Conservation (phyloP, 2,797 vertebrate genomes). For the Sebastes matsubarae region DNA sequence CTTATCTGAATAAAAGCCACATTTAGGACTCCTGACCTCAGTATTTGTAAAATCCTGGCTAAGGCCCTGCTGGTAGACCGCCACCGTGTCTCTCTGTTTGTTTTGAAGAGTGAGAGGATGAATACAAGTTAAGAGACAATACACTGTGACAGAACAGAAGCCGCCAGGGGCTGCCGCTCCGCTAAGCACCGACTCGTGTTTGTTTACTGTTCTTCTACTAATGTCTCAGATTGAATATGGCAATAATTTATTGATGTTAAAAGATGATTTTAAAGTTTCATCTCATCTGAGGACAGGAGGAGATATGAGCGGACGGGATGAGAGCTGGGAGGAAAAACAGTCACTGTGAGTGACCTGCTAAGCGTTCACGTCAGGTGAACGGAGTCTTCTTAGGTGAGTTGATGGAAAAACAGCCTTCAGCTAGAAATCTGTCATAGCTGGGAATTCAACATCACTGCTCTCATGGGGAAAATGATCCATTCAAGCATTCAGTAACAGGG, state of each 20-base stretch:
- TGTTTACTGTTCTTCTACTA: conserved; percentile 8
- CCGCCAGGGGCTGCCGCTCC: not conserved
- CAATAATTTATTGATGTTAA: conserved; percentile 39
- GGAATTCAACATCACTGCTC: conserved; percentile 28
- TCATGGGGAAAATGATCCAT: conserved; percentile 40
- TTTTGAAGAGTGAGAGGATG: not conserved
- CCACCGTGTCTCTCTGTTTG: not conserved
- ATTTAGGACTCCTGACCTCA: not conserved
- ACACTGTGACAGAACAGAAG: not conserved
- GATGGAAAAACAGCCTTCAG: conserved; percentile 45
- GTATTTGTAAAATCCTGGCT: not conserved
- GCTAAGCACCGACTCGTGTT: not conserved
- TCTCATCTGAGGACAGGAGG: not conserved
- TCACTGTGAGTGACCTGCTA: conserved; percentile 19
- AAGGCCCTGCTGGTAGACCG: not conserved
- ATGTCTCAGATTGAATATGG: conserved; percentile 22
- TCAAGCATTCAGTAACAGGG: conserved; percentile 40
- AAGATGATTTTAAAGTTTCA: conserved; percentile 25
- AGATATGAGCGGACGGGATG: conserved; percentile 3
- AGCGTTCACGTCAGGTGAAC: conserved; percentile 27
- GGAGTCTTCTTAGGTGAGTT: conserved; percentile 10
- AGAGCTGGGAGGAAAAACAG: not conserved
- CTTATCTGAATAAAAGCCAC: not conserved
- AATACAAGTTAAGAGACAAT: not conserved
- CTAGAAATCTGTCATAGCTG: conserved; percentile 15